These are phyloP conservation scores for Poeciliopsis paucimaculata DNA, from an alignment of 2,797 vertebrate species.

Conservation along the genomic window DNA sequence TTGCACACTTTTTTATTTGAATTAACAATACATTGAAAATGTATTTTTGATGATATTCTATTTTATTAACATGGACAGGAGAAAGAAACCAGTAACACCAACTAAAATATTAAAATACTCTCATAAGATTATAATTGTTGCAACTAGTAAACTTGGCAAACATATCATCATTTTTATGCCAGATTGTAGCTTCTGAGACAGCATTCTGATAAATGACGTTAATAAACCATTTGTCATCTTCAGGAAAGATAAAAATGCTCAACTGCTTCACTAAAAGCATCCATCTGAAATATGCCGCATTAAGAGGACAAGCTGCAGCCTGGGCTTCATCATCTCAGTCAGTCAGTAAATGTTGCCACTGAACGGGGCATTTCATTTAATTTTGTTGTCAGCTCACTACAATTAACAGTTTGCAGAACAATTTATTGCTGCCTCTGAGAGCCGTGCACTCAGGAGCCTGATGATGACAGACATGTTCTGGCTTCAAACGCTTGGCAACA, in stretches of 20 bases:
- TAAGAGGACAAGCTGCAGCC: conserved; percentile 32
- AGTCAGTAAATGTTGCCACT: conserved; percentile 32
- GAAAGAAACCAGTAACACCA: not conserved
- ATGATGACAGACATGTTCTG: conserved; percentile 63
- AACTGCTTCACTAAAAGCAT: conserved; percentile 61
- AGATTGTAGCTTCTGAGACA: conserved; percentile 66
- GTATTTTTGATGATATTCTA: not conserved
- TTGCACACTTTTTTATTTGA: not conserved
- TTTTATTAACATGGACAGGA: not conserved
- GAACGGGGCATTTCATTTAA: conserved; percentile 48
- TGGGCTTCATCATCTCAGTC: conserved; percentile 15
- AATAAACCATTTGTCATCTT: conserved; percentile 73
- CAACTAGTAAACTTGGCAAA: conserved; percentile 2
- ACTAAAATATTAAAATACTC: conserved; percentile 9
- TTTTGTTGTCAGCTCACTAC: conserved; percentile 53
- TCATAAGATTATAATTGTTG: conserved; percentile 17
- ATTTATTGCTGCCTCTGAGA: conserved; percentile 50
- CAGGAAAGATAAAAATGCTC: conserved; percentile 59
- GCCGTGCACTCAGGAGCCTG: conserved; percentile 43
- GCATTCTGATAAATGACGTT: conserved; percentile 65
- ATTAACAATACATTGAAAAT: not conserved
- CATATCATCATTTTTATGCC: not conserved
- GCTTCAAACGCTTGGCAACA: conserved; percentile 68
- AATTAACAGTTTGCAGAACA: conserved; percentile 68
- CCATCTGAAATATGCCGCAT: conserved; percentile 37